Evolutionary conservation across 30 jellyfish, hydroid and myxozoan species (phyloP).

Genomic region (Aurelia aurita complex sp. Pacific): DNA sequence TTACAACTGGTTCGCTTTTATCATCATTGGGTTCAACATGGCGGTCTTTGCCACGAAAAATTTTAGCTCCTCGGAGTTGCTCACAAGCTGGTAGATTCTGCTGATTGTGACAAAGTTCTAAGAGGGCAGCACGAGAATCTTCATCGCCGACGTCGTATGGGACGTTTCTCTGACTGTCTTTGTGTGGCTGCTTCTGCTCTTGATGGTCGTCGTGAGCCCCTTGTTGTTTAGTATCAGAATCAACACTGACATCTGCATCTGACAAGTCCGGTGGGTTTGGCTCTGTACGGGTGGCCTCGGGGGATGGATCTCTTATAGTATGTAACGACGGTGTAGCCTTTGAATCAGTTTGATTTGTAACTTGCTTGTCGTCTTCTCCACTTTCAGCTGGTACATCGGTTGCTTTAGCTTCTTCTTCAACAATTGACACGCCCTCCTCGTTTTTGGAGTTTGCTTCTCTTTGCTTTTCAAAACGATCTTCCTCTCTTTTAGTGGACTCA

Average conservation of each 20-base stretch:
- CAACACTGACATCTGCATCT: slow-evolving; percentile 27
- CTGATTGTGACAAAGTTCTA: slow-evolving; percentile 68
- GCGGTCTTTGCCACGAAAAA: slow-evolving; percentile 39
- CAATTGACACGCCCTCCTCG: not conserved
- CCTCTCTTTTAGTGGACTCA: too few species aligned
- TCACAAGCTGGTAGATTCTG: slow-evolving; percentile 83
- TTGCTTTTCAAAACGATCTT: not conserved
- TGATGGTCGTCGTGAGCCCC: not conserved
- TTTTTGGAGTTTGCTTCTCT: not conserved
- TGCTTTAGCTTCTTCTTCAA: not conserved
- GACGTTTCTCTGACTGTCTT: not conserved
- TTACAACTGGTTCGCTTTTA: not conserved
- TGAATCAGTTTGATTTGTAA: too few species aligned
- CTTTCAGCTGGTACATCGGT: not conserved
- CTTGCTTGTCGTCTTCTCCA: not conserved
- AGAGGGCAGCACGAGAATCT: slow-evolving; percentile 36
- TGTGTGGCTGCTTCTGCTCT: not conserved
- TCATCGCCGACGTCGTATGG: slow-evolving; percentile 5
- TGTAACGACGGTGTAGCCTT: too few species aligned
- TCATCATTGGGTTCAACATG: slow-evolving; percentile 10
- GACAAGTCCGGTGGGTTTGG: not conserved
- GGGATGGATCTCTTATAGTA: too few species aligned
- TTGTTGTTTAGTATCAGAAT: not conserved
- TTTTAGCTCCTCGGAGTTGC: slow-evolving; percentile 58
- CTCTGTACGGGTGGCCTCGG: too few species aligned